A percentile compares a stretch with the other conserved stretches of the same genome.
These are phyloP conservation scores for Leptinotarsa undecemlineata DNA, from an alignment of 1,140 invertebrate genomes.

Conservation along the genomic window DNA sequence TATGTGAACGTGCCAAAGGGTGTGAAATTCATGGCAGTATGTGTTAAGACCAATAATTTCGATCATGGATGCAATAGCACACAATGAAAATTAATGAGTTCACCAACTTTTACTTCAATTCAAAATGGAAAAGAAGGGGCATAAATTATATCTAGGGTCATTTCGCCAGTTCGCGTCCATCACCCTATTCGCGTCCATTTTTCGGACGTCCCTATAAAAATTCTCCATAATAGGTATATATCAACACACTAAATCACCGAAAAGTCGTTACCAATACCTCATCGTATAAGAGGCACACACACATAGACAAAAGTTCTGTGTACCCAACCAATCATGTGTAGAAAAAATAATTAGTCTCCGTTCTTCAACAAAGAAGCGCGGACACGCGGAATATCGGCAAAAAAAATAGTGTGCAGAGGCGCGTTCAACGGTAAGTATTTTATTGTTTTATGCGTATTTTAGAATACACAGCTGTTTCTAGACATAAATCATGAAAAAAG, in stretches of 20 bases:
- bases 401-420: slow-evolving; percentile 7
- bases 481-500: neutral
- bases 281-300: slow-evolving; percentile 7
- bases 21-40: too few relatives aligned
- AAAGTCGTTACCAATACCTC: slow-evolving; percentile 7
- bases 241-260: neutral
- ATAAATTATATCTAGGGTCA: too few relatives aligned
- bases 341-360: neutral
- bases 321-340: slow-evolving; percentile 11
- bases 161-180: slow-evolving; percentile 12
- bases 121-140: too few relatives aligned
- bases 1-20: too few relatives aligned
- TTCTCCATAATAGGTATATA: neutral
- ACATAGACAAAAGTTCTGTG: slow-evolving; percentile 15
- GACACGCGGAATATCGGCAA: neutral
- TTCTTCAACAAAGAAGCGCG: slow-evolving; percentile 4
- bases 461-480: slow-evolving; percentile 12
- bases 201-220: neutral
- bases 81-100: too few relatives aligned
- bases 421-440: slow-evolving; percentile 2
- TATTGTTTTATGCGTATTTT: slow-evolving; percentile 13
- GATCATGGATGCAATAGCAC: too few relatives aligned
- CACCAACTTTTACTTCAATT: too few relatives aligned
- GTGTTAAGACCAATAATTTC: too few relatives aligned
- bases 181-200: slow-evolving; percentile 14